Evolutionary conservation across 2,888 invertebrate genomes (phyloP).

Genomic region (Platynereis dumerilii): DNA sequence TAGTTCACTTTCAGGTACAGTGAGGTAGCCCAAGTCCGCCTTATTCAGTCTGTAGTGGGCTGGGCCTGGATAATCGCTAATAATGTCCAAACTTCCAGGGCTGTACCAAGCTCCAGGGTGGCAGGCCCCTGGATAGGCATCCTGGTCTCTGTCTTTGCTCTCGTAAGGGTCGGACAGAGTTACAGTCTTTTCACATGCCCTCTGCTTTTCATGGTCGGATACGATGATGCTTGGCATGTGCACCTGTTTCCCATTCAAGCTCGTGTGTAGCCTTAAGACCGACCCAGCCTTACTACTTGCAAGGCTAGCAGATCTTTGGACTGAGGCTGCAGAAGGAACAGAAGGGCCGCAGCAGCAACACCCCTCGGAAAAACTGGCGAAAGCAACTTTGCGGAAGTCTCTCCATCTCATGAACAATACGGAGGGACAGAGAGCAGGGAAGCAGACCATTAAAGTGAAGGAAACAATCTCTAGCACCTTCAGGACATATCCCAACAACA

Average conservation of each 20-base stretch:
- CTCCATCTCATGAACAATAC: too few species aligned
- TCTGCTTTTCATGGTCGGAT: slow-evolving; percentile 20
- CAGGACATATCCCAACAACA: too few species aligned
- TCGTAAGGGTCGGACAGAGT: too few species aligned
- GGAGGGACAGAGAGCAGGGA: too few species aligned
- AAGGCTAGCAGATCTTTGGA: background rate
- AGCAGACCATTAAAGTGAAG: too few species aligned
- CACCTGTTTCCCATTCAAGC: slow-evolving; percentile 7
- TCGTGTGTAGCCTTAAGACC: background rate
- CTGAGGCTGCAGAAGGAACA: background rate
- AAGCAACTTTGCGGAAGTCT: too few species aligned
- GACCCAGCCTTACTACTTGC: background rate
- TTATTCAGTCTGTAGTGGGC: background rate
- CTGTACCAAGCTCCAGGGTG: slow-evolving; percentile 6
- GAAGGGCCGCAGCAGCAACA: too few species aligned
- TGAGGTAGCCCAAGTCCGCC: background rate
- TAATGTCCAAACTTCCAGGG: background rate
- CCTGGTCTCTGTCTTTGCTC: too few species aligned
- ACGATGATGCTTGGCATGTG: slow-evolving; percentile 23
- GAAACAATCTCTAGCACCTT: too few species aligned
- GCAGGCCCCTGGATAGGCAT: background rate
- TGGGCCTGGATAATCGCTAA: background rate
- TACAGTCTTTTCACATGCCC: background rate
- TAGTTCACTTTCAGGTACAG: slow-evolving; percentile 5
- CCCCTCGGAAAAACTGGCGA: too few species aligned